These are phyloP conservation scores for Toxonevra muliebris DNA, from an alignment of 2,888 invertebrate species.

Conservation along the genomic window DNA sequence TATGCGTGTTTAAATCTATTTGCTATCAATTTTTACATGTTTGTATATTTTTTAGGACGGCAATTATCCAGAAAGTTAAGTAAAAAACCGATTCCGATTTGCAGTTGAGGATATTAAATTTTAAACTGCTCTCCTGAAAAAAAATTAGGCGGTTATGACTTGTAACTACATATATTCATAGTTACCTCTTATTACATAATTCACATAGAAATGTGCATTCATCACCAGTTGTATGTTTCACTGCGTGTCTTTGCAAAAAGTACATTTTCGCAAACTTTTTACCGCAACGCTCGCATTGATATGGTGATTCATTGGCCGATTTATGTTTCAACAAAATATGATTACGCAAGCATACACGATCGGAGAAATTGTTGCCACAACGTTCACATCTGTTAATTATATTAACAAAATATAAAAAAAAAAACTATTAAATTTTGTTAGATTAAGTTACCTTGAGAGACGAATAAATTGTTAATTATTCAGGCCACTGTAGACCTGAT, in stretches of 20 bases:
- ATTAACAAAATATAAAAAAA: not conserved
- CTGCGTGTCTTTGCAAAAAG: conserved; percentile 22
- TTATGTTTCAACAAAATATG: conserved; percentile 26
- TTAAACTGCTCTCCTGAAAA: too few species aligned
- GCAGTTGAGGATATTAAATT: too few species aligned
- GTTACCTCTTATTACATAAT: conserved; percentile 14
- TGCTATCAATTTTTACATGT: too few species aligned
- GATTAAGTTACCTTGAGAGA: too few species aligned
- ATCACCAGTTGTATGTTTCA: conserved; percentile 9
- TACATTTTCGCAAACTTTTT: conserved; percentile 26
- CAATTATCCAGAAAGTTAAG: too few species aligned
- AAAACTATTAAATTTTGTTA: too few species aligned
- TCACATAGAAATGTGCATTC: conserved; percentile 13
- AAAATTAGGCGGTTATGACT: not conserved
- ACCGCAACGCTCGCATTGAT: conserved; percentile 17
- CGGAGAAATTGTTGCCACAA: conserved; percentile 22
- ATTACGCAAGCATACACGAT: conserved; percentile 30
- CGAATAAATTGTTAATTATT: too few species aligned
- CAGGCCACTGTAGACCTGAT: too few species aligned
- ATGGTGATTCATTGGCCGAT: conserved; percentile 9
- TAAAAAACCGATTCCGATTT: too few species aligned
- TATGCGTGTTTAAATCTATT: too few species aligned
- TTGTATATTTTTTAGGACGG: too few species aligned
- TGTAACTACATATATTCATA: not conserved
- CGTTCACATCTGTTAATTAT: conserved; percentile 16